These are phyloP conservation scores for Merluccius polli DNA, from an alignment of 2,797 vertebrate genomes.

Conservation along the genomic window DNA sequence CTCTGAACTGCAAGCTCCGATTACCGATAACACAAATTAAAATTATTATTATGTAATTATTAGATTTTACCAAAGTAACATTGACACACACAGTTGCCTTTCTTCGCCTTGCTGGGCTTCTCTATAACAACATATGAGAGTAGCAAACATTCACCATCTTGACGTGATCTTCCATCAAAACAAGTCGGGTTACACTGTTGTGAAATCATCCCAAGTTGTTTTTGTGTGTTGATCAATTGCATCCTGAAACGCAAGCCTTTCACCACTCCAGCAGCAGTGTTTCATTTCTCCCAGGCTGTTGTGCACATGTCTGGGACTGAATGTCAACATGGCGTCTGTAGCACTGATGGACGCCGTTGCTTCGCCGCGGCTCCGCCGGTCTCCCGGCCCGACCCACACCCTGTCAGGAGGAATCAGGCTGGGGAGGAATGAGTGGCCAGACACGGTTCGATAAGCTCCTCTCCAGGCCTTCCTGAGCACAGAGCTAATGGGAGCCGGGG, in stretches of 20 bases:
- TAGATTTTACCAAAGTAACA: background rate
- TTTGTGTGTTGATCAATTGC: background rate
- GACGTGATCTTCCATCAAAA: background rate
- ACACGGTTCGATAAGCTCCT: slow-evolving; percentile 49
- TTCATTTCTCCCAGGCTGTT: background rate
- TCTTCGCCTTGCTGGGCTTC: too few relatives aligned
- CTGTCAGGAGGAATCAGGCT: slow-evolving; percentile 53
- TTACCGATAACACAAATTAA: background rate
- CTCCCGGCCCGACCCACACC: slow-evolving; percentile 11
- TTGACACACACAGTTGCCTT: background rate
- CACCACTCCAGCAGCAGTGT: background rate
- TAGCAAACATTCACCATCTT: background rate
- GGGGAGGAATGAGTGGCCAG: slow-evolving; percentile 37
- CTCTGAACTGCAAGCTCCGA: background rate
- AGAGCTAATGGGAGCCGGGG: slow-evolving; percentile 57
- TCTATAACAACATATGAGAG: background rate
- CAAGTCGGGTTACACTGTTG: background rate
- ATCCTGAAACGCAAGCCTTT: background rate
- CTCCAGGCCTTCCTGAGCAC: slow-evolving; percentile 40
- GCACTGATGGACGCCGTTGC: background rate
- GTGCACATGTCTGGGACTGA: background rate
- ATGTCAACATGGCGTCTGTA: background rate
- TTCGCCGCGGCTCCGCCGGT: slow-evolving; percentile 6
- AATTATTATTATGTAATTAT: background rate
- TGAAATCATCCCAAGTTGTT: background rate